phyloP scores from a whole-genome alignment of 1,140 invertebrate species.

The Diachasma alloeum region DNA sequence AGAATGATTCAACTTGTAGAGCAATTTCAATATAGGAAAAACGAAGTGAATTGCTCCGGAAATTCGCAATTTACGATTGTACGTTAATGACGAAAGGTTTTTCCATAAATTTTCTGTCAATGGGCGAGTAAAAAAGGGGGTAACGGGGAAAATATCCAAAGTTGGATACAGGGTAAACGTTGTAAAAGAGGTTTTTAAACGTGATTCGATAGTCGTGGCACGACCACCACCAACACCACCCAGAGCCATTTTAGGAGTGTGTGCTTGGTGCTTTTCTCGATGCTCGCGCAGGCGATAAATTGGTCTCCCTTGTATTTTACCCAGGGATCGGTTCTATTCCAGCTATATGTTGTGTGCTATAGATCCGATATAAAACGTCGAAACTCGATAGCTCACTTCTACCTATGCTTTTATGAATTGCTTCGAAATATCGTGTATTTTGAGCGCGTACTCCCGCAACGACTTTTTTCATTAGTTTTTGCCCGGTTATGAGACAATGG shows the following conservation, averaged over 20 bases:
- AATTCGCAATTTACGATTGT: not conserved
- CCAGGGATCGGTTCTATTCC: not conserved
- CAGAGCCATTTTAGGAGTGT: not conserved
- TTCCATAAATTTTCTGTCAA: not conserved
- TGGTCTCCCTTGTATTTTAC: not conserved
- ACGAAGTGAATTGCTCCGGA: not conserved
- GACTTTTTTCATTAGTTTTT: not conserved
- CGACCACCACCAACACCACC: conserved; percentile 4
- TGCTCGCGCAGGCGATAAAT: conserved; percentile 11
- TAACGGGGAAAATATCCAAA: not conserved
- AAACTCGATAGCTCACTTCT: conserved; percentile 7
- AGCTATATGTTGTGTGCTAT: not conserved
- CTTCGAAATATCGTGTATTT: not conserved
- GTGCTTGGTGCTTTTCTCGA: conserved; percentile 9
- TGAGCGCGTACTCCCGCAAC: not conserved
- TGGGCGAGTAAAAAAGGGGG: not conserved
- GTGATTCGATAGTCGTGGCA: conserved; percentile 1
- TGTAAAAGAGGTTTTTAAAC: conserved; percentile 9
- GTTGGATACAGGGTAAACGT: conserved; percentile 2
- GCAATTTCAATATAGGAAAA: too few species aligned
- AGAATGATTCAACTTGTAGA: too few species aligned
- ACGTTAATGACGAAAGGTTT: not conserved
- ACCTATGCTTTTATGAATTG: not conserved
- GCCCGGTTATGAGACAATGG: not conserved
- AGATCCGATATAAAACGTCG: conserved; percentile 5